phyloP scores from a whole-genome alignment of 1,140 invertebrate genomes.

The Eriosoma lanigerum region DNA sequence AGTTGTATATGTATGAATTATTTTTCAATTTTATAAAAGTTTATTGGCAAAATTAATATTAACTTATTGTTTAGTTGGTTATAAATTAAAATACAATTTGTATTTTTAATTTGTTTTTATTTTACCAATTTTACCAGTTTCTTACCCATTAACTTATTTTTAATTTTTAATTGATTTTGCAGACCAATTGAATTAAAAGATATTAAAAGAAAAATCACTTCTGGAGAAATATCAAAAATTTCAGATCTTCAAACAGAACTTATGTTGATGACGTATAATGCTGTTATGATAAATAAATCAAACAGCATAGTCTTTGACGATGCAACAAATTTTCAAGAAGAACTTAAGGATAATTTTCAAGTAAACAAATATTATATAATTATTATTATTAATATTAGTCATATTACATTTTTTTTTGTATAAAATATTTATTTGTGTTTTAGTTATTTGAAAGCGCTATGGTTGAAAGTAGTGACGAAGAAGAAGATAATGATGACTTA shows the following conservation, averaged over 20 bases:
- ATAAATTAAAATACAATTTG: neutral
- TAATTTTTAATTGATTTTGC: neutral
- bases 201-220: neutral
- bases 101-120: neutral
- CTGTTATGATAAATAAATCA: neutral
- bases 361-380: no score
- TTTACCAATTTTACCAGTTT: neutral
- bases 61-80: neutral
- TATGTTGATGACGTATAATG: neutral
- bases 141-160: no score
- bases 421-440: neutral
- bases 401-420: neutral
- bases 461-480: neutral
- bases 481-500: neutral
- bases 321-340: neutral
- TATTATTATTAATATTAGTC: neutral
- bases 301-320: neutral
- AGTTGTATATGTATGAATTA: no score
- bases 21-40: no score
- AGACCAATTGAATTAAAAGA: neutral
- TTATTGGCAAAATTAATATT: neutral
- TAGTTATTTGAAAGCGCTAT: neutral
- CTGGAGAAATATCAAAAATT: neutral
- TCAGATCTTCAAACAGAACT: neutral
- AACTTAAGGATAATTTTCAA: neutral